These are phyloP conservation scores for Phrynosoma platyrhinos DNA, from an alignment of 2,113 vertebrate species.

Conservation along the genomic window DNA sequence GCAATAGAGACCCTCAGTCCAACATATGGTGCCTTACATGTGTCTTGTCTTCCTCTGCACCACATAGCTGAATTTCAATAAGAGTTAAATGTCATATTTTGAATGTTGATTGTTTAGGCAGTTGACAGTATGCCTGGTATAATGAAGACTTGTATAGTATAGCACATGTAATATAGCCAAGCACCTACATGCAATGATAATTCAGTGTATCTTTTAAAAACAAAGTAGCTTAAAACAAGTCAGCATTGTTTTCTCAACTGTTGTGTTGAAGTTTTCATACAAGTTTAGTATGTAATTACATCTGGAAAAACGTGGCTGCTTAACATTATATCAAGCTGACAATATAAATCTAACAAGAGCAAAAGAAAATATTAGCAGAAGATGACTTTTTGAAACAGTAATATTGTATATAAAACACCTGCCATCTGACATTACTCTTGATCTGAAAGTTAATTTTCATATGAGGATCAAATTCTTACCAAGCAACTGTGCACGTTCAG, in stretches of 20 bases:
- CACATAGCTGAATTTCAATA: not conserved
- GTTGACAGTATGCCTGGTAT: not conserved
- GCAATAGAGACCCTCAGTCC: not conserved
- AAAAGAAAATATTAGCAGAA: constrained; percentile 51
- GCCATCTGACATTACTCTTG: not conserved
- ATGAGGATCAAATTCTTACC: constrained; percentile 26
- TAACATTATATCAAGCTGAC: constrained; percentile 62
- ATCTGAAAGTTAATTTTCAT: not conserved
- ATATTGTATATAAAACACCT: not conserved
- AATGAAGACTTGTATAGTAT: not conserved
- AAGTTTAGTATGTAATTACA: not conserved
- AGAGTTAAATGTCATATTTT: not conserved
- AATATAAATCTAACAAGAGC: constrained; percentile 49
- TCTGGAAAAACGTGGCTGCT: constrained; percentile 28
- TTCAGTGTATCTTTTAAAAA: no score
- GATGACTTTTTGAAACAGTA: not conserved
- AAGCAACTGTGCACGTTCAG: not conserved
- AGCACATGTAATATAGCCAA: no score
- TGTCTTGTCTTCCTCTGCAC: not conserved
- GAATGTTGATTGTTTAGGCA: not conserved
- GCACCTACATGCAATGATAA: no score
- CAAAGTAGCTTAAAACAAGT: not conserved
- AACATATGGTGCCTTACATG: not conserved
- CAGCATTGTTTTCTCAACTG: not conserved
- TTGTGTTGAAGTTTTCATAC: not conserved